Evolutionary conservation across 2,797 vertebrate genomes (phyloP), one percentile per base, ranked within the genome.

Genomic region (Microchirus variegatus): DNA sequence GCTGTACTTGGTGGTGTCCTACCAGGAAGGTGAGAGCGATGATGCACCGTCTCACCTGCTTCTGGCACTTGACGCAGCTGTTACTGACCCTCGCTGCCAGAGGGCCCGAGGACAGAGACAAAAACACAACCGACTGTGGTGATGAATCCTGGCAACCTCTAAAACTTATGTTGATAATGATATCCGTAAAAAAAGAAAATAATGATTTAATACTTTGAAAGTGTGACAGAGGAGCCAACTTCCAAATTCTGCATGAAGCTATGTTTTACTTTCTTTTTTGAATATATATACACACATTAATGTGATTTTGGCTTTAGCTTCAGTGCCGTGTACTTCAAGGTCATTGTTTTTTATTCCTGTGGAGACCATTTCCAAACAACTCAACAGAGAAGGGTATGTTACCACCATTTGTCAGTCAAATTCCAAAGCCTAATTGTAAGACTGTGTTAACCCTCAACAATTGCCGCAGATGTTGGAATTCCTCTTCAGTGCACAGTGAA

Each of bases 1-100:
- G 80, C 80, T 66, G 42, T 41, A 77, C 88, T 62, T 41, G 65
- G 47, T 47, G 67, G 67, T 44, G 35, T 91, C 77, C 90, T 92
- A 59, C 87, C 90, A 53, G 90, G 69, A 87, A 91, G 80, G 89
- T 83, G 78, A 70, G 51, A 90, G 93, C 47, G 74, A 84, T 59
- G 72, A 77, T 17, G 2, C 58, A 16, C 38, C 43, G 50, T 59
- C 50, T 45, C 83, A 70, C 22, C 18, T 63, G 36, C 11, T 48
- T 73, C 57, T 75, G 70, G 78, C 84, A 86, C 53, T 77, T 78
- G 59, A 48, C 76, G 46, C 59, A 74, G 35, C 53, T 83, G 16
- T 82, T 87, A 47, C 73, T 57, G 75, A 87, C 72, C 73, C 80
- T 81, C 62, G 0, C 67, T 54, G 79, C 48, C 49, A 55, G 53